Evolutionary conservation across 1,140 invertebrate species (phyloP).

Genomic region (Nasonia vitripennis): DNA sequence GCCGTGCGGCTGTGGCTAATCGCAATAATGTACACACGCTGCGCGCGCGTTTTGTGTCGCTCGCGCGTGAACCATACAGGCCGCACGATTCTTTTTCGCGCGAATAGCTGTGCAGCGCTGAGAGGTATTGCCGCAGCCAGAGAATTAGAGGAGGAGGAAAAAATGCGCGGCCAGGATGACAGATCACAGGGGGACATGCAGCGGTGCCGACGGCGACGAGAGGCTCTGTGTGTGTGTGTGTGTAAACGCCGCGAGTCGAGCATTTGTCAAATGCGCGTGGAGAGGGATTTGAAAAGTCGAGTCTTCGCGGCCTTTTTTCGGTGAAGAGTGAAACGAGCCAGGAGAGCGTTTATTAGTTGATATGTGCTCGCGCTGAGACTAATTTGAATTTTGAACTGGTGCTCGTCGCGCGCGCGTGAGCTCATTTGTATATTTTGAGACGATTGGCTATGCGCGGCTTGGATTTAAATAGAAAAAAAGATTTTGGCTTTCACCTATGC

Average conservation of each 20-base stretch:
- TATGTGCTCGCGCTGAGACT: neutral
- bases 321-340: neutral
- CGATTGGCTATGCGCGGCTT: too few species aligned
- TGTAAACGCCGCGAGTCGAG: slow-evolving; percentile 48
- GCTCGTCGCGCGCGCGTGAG: too few species aligned
- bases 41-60: slow-evolving; percentile 42
- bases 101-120: neutral
- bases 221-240: neutral
- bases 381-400: slow-evolving; percentile 1
- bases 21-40: slow-evolving; percentile 67
- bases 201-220: slow-evolving; percentile 56
- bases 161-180: slow-evolving; percentile 54
- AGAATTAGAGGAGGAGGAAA: slow-evolving; percentile 51
- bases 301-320: neutral
- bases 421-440: neutral
- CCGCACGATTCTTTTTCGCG: neutral
- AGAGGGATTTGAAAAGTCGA: slow-evolving; percentile 25
- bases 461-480: too few species aligned
- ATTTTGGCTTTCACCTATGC: too few species aligned
- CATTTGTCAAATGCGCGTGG: slow-evolving; percentile 58
- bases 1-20: slow-evolving; percentile 66
- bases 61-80: neutral
- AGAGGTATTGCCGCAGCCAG: neutral
- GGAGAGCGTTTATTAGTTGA: slow-evolving; percentile 9
- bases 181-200: slow-evolving; percentile 65